phyloP scores from a whole-genome alignment of 2,113 vertebrate species.

The Psittacula cyanocephala region DNA sequence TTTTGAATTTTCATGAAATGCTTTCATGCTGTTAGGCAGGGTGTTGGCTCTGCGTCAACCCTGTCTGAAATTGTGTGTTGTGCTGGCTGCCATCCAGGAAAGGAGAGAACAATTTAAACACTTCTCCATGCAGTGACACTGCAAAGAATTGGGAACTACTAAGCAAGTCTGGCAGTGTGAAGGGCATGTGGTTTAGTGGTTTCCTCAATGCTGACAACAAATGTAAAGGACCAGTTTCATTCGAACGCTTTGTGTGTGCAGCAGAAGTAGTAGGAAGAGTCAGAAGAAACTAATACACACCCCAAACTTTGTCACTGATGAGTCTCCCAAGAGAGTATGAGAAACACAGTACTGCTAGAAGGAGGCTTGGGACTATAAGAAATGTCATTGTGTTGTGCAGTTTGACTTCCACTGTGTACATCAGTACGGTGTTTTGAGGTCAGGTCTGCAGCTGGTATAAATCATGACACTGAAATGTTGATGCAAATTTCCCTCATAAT shows the following conservation, averaged over 20 bases:
- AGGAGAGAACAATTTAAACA: neutral
- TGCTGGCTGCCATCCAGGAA: neutral
- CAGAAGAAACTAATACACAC: neutral
- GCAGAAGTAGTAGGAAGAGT: neutral
- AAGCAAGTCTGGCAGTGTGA: neutral
- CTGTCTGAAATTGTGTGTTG: neutral
- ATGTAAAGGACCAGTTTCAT: neutral
- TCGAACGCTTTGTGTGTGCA: neutral
- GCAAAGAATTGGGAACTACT: neutral
- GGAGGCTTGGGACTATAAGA: neutral
- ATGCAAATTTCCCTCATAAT: neutral
- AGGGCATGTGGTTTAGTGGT: neutral
- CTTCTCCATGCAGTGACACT: neutral
- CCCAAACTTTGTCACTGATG: neutral
- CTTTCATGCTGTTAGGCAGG: neutral
- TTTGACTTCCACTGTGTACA: neutral
- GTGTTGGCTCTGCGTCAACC: accelerated
- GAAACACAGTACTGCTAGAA: neutral
- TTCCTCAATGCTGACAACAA: neutral
- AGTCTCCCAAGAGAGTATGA: neutral
- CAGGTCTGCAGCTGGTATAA: neutral
- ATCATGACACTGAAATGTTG: neutral
- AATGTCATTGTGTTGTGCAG: neutral
- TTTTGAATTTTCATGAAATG: neutral
- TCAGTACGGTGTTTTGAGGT: neutral